phyloP scores from a whole-genome alignment of 2,888 invertebrate genomes.

The Capitulum mitella region DNA sequence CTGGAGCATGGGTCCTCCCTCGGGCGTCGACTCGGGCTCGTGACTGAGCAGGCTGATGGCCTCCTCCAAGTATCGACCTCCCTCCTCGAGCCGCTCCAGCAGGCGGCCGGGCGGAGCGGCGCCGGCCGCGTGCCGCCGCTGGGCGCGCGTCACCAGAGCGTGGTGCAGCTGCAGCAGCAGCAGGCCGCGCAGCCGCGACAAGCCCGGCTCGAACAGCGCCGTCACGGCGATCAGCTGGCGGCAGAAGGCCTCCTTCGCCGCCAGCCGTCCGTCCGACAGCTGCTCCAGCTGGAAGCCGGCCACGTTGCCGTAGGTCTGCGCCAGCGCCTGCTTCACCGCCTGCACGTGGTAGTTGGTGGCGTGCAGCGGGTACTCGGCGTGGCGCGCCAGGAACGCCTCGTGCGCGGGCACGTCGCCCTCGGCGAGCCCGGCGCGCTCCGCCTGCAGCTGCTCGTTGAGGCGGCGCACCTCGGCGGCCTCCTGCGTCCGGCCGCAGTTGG shows the following conservation, averaged over 20 bases:
- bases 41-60: background rate
- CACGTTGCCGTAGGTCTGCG: constrained; percentile 7
- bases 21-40: constrained; percentile 18
- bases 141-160: constrained; percentile 12
- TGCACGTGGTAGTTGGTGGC: constrained; percentile 6
- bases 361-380: background rate
- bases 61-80: background rate
- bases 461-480: background rate
- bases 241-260: background rate
- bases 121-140: background rate
- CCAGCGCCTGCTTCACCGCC: background rate
- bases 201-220: background rate
- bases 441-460: background rate
- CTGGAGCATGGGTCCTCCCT: background rate
- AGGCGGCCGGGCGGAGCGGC: background rate
- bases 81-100: background rate
- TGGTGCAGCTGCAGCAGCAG: constrained; percentile 20
- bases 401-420: background rate
- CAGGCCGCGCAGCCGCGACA: constrained; percentile 15
- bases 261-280: background rate
- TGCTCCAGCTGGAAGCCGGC: background rate
- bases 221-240: background rate
- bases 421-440: background rate
- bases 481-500: background rate
- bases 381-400: background rate